These are phyloP conservation scores for Aphidius ervi DNA, from an alignment of 1,140 invertebrate genomes.

Conservation along the genomic window DNA sequence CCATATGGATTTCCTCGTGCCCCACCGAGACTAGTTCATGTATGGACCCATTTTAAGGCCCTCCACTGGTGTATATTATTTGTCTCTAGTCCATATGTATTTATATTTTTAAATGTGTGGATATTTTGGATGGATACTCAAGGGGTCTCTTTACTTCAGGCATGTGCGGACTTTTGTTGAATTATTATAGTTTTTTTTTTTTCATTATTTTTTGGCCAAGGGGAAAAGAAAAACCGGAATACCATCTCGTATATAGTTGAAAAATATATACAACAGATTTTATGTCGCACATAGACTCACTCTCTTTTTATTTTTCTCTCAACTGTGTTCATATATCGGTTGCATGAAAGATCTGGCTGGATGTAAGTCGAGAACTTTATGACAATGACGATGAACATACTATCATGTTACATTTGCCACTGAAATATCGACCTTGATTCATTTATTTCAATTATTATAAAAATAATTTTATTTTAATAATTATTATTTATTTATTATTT, in stretches of 20 bases:
- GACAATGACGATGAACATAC: background rate
- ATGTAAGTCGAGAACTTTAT: slow-evolving; percentile 13
- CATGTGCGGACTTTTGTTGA: slow-evolving; percentile 13
- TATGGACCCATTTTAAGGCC: slow-evolving; percentile 45
- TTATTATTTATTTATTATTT: too few relatives aligned
- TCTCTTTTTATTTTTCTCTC: too few relatives aligned
- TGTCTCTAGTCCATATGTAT: too few relatives aligned
- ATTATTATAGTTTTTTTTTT: background rate
- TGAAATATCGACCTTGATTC: slow-evolving; percentile 8
- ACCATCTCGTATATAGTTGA: too few relatives aligned
- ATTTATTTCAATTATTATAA: background rate
- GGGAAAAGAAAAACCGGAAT: too few relatives aligned
- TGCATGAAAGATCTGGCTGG: background rate
- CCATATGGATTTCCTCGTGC: slow-evolving; percentile 43
- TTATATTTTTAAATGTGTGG: too few relatives aligned
- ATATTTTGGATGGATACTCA: too few relatives aligned
- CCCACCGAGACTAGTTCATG: slow-evolving; percentile 48
- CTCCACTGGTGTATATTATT: slow-evolving; percentile 11
- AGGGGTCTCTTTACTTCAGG: background rate
- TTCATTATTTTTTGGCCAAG: too few relatives aligned
- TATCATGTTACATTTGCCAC: slow-evolving; percentile 9
- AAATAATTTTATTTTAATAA: too few relatives aligned
- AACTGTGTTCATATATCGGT: slow-evolving; percentile 1
- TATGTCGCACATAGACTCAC: too few relatives aligned
- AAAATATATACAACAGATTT: too few relatives aligned